Conservation (phyloP, 2,888 invertebrate species). For the Campopleginae sp. region DNA sequence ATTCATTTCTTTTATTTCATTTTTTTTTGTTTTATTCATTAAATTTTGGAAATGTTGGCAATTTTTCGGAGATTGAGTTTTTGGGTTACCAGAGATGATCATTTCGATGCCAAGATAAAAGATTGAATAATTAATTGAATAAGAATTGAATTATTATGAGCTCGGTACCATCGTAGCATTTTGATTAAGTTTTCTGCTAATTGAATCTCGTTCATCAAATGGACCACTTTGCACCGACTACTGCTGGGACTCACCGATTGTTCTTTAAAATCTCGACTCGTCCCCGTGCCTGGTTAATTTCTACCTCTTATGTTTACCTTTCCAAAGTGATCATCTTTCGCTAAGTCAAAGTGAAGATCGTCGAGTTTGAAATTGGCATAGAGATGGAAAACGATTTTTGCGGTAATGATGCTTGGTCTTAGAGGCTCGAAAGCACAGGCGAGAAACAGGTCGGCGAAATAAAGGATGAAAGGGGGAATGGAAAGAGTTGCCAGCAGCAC, state of each 20-base stretch:
- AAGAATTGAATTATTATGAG: no score
- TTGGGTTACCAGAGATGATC: no score
- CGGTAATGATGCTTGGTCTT: slow-evolving; percentile 37
- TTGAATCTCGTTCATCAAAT: background rate
- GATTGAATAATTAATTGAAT: no score
- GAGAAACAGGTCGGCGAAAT: slow-evolving; percentile 44
- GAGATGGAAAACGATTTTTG: slow-evolving; percentile 28
- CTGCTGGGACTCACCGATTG: background rate
- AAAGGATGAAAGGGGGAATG: slow-evolving; percentile 59
- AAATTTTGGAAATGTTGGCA: no score
- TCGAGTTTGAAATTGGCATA: slow-evolving; percentile 21
- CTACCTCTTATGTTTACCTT: background rate
- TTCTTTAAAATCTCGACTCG: background rate
- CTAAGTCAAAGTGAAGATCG: slow-evolving; percentile 6
- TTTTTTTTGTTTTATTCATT: no score
- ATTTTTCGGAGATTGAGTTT: no score
- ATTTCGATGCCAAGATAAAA: no score
- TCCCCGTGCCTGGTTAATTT: background rate
- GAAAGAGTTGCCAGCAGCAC: slow-evolving; percentile 17
- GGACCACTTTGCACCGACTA: background rate
- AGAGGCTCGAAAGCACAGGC: slow-evolving; percentile 17
- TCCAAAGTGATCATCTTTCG: slow-evolving; percentile 25
- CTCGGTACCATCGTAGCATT: background rate
- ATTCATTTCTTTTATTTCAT: no score
- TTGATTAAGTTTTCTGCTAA: background rate